phyloP scores from a whole-genome alignment of 2,113 vertebrate species.

The Ammospiza caudacuta region DNA sequence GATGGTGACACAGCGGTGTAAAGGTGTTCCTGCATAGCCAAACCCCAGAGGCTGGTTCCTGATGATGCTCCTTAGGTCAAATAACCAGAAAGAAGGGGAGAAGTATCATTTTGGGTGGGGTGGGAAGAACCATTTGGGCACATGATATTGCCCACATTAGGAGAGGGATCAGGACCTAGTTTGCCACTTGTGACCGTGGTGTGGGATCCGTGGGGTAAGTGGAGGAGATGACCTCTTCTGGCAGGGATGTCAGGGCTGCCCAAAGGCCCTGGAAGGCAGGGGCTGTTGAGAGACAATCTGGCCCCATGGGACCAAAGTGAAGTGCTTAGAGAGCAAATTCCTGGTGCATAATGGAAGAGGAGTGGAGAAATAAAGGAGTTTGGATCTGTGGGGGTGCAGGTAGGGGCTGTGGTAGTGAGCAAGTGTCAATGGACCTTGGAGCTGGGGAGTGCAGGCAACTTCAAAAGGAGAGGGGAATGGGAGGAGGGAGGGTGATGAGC shows the following conservation, averaged over 20 bases:
- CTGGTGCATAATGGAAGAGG: background rate
- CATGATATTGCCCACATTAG: background rate
- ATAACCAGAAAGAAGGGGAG: background rate
- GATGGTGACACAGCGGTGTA: background rate
- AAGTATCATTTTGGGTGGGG: background rate
- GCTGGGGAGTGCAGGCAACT: background rate
- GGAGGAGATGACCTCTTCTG: background rate
- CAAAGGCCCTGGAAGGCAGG: background rate
- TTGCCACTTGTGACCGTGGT: background rate
- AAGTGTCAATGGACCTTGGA: accelerated
- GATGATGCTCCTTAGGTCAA: background rate
- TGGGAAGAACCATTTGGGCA: background rate
- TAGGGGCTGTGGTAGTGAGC: background rate
- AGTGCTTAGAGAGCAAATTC: background rate
- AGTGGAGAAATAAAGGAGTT: background rate
- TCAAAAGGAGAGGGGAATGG: background rate
- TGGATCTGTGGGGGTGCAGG: background rate
- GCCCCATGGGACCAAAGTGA: background rate
- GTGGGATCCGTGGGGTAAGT: background rate
- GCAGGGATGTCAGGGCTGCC: background rate
- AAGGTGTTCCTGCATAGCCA: background rate
- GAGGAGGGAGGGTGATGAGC: background rate
- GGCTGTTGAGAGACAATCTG: background rate
- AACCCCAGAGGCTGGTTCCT: background rate
- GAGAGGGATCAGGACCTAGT: background rate